Evolutionary conservation across 2,888 invertebrate species (phyloP).

Genomic region (Xestobium rufovillosum): DNA sequence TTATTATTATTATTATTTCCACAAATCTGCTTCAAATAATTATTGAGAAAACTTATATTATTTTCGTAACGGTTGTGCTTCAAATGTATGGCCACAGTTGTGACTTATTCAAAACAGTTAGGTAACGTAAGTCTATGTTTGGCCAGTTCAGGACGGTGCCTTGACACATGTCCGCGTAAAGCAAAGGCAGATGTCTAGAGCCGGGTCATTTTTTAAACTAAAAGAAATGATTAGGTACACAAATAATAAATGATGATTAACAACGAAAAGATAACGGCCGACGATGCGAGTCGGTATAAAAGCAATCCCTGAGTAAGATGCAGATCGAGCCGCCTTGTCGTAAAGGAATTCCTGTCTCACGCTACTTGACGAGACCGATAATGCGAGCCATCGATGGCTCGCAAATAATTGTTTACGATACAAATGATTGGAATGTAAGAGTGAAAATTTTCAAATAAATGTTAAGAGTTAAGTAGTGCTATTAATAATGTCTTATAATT

Average conservation of each 20-base stretch:
- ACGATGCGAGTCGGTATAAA: slow-evolving; percentile 16
- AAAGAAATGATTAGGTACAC: slow-evolving; percentile 34
- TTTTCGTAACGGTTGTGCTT: no score
- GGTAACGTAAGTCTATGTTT: no score
- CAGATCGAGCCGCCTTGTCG: slow-evolving; percentile 23
- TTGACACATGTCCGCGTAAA: slow-evolving; percentile 25
- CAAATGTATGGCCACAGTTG: no score
- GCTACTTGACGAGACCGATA: slow-evolving; percentile 32
- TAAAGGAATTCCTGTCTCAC: slow-evolving; percentile 37
- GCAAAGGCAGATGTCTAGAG: slow-evolving; percentile 27
- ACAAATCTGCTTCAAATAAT: no score
- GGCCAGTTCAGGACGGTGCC: slow-evolving; percentile 14
- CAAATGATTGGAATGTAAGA: no score
- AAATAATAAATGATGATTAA: slow-evolving; percentile 39
- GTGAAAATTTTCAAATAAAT: no score
- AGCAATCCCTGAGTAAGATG: slow-evolving; percentile 2
- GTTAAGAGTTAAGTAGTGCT: no score
- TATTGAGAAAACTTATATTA: no score
- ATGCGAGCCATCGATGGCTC: not conserved
- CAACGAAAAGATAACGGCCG: slow-evolving; percentile 31
- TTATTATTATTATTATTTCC: no score
- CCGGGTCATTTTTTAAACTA: slow-evolving; percentile 28
- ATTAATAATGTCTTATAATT: no score
- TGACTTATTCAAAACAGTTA: no score
- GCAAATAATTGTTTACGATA: slow-evolving; percentile 1